Percentiles rank a stretch among this genome's conserved stretches.
These are phyloP conservation scores for Sphecodes monilicornis DNA, from an alignment of 2,888 invertebrate species.

Conservation along the genomic window DNA sequence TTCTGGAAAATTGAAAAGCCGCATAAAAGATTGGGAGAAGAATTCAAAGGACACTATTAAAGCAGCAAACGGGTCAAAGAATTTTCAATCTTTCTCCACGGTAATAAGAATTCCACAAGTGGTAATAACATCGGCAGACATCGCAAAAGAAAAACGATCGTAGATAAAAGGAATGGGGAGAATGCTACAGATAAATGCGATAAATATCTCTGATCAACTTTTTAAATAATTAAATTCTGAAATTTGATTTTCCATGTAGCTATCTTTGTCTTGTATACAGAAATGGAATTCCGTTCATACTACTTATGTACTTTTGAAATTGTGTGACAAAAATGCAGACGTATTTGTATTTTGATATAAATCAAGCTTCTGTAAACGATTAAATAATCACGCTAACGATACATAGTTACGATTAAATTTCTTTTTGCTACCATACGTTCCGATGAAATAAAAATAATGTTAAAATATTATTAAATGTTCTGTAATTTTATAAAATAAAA, in stretches of 20 bases:
- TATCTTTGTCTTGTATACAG: neutral
- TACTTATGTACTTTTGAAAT: too few relatives aligned
- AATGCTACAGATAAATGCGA: slow-evolving; percentile 1
- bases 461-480: neutral
- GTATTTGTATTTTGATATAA: too few relatives aligned
- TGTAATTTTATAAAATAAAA: neutral
- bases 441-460: too few relatives aligned
- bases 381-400: too few relatives aligned
- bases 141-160: neutral
- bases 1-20: slow-evolving; percentile 42
- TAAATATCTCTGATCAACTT: neutral
- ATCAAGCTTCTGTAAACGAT: too few relatives aligned
- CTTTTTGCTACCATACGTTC: too few relatives aligned
- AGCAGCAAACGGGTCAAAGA: slow-evolving; percentile 38
- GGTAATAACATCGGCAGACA: slow-evolving; percentile 15
- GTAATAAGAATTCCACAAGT: slow-evolving; percentile 10
- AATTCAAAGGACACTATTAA: slow-evolving; percentile 45
- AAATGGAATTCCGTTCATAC: neutral
- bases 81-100: slow-evolving; percentile 7
- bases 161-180: neutral
- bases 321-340: too few relatives aligned
- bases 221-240: neutral
- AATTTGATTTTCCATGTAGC: neutral
- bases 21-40: neutral
- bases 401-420: too few relatives aligned